Evolutionary conservation across 2,888 invertebrate genomes (phyloP).

Genomic region (Ptychoptera albimana): DNA sequence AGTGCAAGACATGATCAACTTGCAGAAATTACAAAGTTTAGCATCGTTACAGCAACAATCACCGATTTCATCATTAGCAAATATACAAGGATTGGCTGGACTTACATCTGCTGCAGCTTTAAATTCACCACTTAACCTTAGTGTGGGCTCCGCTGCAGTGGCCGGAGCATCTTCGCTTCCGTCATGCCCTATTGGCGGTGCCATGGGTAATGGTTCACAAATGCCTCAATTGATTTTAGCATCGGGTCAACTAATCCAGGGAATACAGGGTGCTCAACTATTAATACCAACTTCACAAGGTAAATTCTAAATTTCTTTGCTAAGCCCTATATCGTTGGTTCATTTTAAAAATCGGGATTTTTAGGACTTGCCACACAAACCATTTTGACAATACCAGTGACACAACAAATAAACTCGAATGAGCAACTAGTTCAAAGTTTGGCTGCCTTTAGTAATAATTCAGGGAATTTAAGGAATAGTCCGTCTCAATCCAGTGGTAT

Average conservation of each 20-base stretch:
- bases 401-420: slow-evolving; percentile 60
- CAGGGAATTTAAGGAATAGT: slow-evolving; percentile 32
- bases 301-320: slow-evolving; percentile 23
- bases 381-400: slow-evolving; percentile 87
- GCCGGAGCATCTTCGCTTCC: slow-evolving; percentile 19
- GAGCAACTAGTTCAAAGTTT: slow-evolving; percentile 35
- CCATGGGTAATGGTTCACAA: slow-evolving; percentile 17
- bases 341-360: slow-evolving; percentile 11
- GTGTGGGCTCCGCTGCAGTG: slow-evolving; percentile 38
- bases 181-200: slow-evolving; percentile 17
- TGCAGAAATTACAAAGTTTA: slow-evolving; percentile 59
- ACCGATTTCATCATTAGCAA: slow-evolving; percentile 38
- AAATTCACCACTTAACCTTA: slow-evolving; percentile 70
- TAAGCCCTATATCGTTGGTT: background rate
- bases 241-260: slow-evolving; percentile 81
- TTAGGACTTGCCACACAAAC: slow-evolving; percentile 89
- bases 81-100: slow-evolving; percentile 39
- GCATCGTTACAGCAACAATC: slow-evolving; percentile 50
- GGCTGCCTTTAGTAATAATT: slow-evolving; percentile 13
- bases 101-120: slow-evolving; percentile 39
- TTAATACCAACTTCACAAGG: slow-evolving; percentile 93
- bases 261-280: slow-evolving; percentile 84
- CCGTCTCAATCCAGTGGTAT: slow-evolving; percentile 62
- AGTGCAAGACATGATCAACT: slow-evolving; percentile 34
- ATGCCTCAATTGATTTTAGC: slow-evolving; percentile 87